A percentile compares a stretch with the other conserved stretches of the same genome.
Conservation (phyloP, 2,888 invertebrate genomes). For the Pinctada fucata region DNA sequence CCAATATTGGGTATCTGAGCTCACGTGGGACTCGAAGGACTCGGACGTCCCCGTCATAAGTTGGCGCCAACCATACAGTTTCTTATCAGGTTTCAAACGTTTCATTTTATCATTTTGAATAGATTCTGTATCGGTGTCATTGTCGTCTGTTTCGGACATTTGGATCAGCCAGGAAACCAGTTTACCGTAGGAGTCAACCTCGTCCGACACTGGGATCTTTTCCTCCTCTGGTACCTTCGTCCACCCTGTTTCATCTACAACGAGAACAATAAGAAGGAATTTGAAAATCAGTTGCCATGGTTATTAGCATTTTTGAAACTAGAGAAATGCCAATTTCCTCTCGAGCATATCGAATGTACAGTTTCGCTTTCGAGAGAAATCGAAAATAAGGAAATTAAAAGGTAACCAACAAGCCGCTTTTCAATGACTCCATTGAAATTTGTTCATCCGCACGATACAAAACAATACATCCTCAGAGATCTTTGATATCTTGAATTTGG, state of each 20-base stretch:
- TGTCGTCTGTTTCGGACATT: constrained; percentile 31
- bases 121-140: constrained; percentile 8
- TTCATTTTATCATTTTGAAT: background rate
- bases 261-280: background rate
- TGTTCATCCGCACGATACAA: no score
- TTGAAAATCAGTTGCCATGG: background rate
- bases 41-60: constrained; percentile 12
- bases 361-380: no score
- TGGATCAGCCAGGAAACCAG: constrained; percentile 34
- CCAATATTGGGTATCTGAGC: constrained; percentile 24
- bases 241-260: constrained; percentile 13
- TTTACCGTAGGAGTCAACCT: constrained; percentile 32
- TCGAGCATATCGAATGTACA: no score
- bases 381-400: no score
- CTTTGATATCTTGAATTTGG: no score
- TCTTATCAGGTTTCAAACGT: background rate
- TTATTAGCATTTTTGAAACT: no score
- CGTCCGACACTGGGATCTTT: background rate
- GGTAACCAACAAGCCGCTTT: no score
- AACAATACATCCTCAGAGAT: no score
- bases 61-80: constrained; percentile 1
- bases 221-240: constrained; percentile 6
- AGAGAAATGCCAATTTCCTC: no score
- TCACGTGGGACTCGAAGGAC: constrained; percentile 25
- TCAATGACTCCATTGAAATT: no score